These are phyloP conservation scores for Peromyscus californicus DNA, from an alignment of 2,113 vertebrate species.

Conservation along the genomic window DNA sequence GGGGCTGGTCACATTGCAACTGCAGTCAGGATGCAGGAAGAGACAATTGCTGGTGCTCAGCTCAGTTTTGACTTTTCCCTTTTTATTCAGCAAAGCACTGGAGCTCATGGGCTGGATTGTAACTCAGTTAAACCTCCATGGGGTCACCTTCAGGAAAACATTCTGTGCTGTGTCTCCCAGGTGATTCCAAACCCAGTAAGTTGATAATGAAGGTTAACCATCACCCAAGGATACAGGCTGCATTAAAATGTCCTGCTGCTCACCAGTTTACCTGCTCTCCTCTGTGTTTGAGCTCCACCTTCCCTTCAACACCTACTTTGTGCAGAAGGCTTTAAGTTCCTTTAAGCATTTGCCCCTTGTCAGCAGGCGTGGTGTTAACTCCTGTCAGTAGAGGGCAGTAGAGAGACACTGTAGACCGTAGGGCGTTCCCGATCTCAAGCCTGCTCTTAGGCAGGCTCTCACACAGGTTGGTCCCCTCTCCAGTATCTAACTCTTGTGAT, in stretches of 20 bases:
- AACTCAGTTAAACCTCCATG: neutral
- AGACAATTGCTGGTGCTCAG: neutral
- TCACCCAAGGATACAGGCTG: neutral
- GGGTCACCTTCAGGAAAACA: too few species aligned
- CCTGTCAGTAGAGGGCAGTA: conserved; percentile 12
- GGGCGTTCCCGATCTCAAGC: neutral
- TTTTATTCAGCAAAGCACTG: neutral
- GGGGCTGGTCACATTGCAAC: neutral
- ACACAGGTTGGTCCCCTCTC: neutral
- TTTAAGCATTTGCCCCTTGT: neutral
- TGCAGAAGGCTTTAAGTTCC: neutral
- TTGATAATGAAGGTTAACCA: neutral
- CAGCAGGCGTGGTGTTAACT: neutral
- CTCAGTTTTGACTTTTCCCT: rapidly evolving
- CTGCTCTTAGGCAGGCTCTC: neutral
- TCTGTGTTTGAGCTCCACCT: neutral
- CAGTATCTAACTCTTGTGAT: neutral
- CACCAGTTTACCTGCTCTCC: neutral
- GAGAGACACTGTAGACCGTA: neutral
- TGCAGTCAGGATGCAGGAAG: neutral
- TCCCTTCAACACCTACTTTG: neutral
- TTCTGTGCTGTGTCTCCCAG: neutral
- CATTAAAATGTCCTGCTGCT: neutral
- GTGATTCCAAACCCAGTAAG: neutral
- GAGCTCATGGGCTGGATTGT: neutral